phyloP scores from a whole-genome alignment of 1,140 invertebrate species.

The Aporrectodea caliginosa region DNA sequence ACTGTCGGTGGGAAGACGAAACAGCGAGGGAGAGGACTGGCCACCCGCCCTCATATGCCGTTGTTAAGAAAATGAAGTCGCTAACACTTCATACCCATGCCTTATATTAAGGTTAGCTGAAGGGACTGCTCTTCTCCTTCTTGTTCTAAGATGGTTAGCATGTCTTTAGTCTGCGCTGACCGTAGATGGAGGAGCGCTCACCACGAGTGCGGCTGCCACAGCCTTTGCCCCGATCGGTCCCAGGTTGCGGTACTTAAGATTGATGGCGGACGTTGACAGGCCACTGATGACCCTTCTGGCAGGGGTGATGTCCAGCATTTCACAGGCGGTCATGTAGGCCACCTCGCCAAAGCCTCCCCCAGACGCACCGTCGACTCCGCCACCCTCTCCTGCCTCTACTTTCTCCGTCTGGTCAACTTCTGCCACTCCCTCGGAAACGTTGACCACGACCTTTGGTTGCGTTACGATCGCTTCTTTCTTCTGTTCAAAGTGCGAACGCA shows the following conservation, averaged over 20 bases:
- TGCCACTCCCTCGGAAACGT: background rate
- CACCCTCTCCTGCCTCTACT: background rate
- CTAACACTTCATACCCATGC: background rate
- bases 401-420: background rate
- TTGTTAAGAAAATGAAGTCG: too few relatives aligned
- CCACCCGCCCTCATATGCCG: too few relatives aligned
- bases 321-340: slow-evolving; percentile 12
- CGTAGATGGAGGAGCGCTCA: slow-evolving; percentile 32
- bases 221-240: slow-evolving; percentile 40
- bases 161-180: background rate
- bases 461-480: too few relatives aligned
- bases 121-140: background rate
- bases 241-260: slow-evolving; percentile 33
- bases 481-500: too few relatives aligned
- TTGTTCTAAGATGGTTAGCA: background rate
- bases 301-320: slow-evolving; percentile 20
- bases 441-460: too few relatives aligned
- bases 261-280: slow-evolving; percentile 14
- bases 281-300: slow-evolving; percentile 3
- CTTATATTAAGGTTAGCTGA: too few relatives aligned
- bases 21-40: too few relatives aligned
- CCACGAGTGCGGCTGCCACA: slow-evolving; percentile 41
- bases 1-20: too few relatives aligned
- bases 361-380: background rate
- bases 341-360: background rate